Conservation (phyloP, 2,888 invertebrate genomes). For the Morpho achilles region DNA sequence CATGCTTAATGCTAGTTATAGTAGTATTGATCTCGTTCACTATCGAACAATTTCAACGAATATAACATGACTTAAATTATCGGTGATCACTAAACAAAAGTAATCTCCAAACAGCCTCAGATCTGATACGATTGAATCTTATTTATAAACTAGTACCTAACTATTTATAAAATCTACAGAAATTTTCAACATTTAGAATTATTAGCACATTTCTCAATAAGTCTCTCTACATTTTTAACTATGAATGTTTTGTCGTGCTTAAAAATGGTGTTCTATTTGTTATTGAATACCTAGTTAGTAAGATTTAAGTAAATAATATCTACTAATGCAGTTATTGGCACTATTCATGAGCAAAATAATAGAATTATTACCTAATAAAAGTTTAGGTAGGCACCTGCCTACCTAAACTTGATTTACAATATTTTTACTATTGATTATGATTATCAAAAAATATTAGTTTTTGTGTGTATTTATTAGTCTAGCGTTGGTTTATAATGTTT, state of each 20-base stretch:
- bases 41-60: conserved; percentile 74
- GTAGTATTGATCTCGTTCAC: conserved; percentile 65
- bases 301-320: conserved; percentile 73
- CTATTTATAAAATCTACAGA: conserved; percentile 47
- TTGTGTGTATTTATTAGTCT: conserved; percentile 45
- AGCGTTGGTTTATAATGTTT: conserved; percentile 53
- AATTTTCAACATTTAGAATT: conserved; percentile 71
- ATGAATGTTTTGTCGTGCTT: conserved; percentile 81
- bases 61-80: conserved; percentile 43
- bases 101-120: conserved; percentile 60
- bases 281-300: conserved; percentile 78
- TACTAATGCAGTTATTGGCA: conserved; percentile 79
- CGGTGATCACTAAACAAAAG: conserved; percentile 41
- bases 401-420: conserved; percentile 28
- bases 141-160: conserved; percentile 44
- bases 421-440: conserved; percentile 34
- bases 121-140: conserved; percentile 70
- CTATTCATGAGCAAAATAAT: conserved; percentile 52
- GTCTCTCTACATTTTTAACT: conserved; percentile 81
- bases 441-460: conserved; percentile 31
- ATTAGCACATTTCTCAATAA: conserved; percentile 80
- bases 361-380: too few relatives aligned
- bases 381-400: too few relatives aligned
- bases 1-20: conserved; percentile 67
- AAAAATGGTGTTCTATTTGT: conserved; percentile 80